phyloP scores from a whole-genome alignment of 1,140 invertebrate species.

The Pachypeltis micranthus region DNA sequence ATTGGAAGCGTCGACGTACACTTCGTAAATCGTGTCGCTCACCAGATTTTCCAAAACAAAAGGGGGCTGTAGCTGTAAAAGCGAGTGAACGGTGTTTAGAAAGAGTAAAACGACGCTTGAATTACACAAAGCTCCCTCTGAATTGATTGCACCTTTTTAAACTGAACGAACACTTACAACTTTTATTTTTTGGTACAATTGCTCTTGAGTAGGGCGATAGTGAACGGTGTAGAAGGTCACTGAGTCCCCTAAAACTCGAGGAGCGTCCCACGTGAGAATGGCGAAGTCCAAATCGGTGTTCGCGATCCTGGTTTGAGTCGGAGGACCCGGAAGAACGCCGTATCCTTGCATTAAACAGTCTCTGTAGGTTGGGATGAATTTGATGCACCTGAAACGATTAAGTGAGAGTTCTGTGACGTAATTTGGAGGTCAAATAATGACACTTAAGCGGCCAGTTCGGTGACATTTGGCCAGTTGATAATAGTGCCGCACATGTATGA shows the following conservation, averaged over 20 bases:
- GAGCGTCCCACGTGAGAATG: slow-evolving; percentile 64
- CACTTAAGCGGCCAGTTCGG: too few relatives aligned
- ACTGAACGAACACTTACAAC: background rate
- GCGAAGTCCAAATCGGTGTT: slow-evolving; percentile 61
- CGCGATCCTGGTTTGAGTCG: slow-evolving; percentile 50
- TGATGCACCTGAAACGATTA: slow-evolving; percentile 57
- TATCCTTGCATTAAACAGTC: slow-evolving; percentile 72
- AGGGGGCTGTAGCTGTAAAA: slow-evolving; percentile 46
- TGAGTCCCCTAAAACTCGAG: slow-evolving; percentile 53
- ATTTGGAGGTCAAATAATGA: too few relatives aligned
- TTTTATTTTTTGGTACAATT: background rate
- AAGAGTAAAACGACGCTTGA: slow-evolving; percentile 12
- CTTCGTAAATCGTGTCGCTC: slow-evolving; percentile 62
- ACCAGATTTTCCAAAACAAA: slow-evolving; percentile 60
- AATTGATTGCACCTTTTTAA: background rate
- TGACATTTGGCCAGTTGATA: too few relatives aligned
- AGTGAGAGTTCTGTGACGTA: too few relatives aligned
- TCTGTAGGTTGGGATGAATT: slow-evolving; percentile 63
- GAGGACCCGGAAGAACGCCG: slow-evolving; percentile 61
- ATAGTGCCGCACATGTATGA: too few relatives aligned
- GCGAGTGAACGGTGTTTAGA: background rate
- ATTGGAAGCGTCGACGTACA: slow-evolving; percentile 69
- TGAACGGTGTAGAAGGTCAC: slow-evolving; percentile 28
- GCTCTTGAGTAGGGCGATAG: slow-evolving; percentile 14
- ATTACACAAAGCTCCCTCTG: background rate